phyloP scores from a whole-genome alignment of 2,888 invertebrate genomes.

The Heliconius aoede region DNA sequence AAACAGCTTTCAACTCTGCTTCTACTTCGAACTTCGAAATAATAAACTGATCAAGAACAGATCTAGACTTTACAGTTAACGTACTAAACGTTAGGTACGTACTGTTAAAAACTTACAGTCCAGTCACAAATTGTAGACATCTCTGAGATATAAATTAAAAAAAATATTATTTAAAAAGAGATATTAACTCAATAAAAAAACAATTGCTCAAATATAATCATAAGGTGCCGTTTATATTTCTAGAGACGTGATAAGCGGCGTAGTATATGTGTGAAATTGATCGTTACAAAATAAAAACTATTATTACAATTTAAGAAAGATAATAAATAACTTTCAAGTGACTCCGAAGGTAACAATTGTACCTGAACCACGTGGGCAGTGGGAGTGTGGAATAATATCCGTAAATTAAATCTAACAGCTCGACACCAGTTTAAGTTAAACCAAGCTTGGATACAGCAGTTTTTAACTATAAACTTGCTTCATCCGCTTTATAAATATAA shows the following conservation, averaged over 20 bases:
- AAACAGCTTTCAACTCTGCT: too few species aligned
- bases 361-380: neutral
- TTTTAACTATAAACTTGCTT: neutral
- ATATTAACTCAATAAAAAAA: neutral
- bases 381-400: neutral
- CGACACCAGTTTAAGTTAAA: slow-evolving; percentile 2
- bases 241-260: too few species aligned
- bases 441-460: neutral
- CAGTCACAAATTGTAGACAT: too few species aligned
- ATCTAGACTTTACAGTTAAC: too few species aligned
- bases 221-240: neutral
- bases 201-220: neutral
- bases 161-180: neutral
- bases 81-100: too few species aligned
- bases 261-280: too few species aligned
- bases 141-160: too few species aligned
- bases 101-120: too few species aligned
- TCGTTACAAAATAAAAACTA: too few species aligned
- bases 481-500: neutral
- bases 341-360: neutral
- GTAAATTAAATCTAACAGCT: slow-evolving; percentile 10
- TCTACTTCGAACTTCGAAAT: too few species aligned
- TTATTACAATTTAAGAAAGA: neutral
- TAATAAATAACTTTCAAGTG: neutral
- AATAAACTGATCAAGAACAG: too few species aligned